phyloP scores from a whole-genome alignment of 2,113 vertebrate species.

The Elephas maximus region DNA sequence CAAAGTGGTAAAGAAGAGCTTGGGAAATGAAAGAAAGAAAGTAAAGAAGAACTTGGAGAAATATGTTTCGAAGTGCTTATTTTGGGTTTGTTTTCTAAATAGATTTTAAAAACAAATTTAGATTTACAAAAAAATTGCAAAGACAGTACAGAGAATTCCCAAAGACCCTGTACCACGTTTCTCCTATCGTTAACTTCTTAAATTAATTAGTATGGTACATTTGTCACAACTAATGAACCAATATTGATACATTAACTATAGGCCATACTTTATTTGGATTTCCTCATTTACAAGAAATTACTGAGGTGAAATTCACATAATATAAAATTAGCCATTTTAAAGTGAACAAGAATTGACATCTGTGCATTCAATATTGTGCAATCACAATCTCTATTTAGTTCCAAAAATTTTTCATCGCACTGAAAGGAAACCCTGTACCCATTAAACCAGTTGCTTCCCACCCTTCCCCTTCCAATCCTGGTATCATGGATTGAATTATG shows the following conservation, averaged over 20 bases:
- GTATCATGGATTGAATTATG: too few species aligned
- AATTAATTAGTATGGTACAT: neutral
- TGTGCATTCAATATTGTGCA: neutral
- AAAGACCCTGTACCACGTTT: neutral
- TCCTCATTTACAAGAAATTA: neutral
- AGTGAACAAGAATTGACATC: neutral
- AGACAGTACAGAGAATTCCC: neutral
- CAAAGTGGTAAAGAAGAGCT: neutral
- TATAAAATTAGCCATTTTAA: neutral
- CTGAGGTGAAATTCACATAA: neutral
- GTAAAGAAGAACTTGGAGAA: neutral
- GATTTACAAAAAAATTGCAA: neutral
- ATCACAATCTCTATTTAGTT: neutral
- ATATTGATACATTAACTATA: neutral
- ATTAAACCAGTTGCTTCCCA: neutral
- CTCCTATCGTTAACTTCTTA: neutral
- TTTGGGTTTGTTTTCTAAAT: too few species aligned
- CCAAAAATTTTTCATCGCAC: neutral
- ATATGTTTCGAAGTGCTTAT: neutral
- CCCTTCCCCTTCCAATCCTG: neutral
- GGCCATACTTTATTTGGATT: neutral
- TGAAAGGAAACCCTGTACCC: neutral
- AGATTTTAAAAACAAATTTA: neutral
- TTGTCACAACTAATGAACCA: neutral
- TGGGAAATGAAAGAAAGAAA: neutral